These are phyloP conservation scores for Otolemur garnettii DNA, from an alignment of 2,113 vertebrate genomes.

Conservation along the genomic window DNA sequence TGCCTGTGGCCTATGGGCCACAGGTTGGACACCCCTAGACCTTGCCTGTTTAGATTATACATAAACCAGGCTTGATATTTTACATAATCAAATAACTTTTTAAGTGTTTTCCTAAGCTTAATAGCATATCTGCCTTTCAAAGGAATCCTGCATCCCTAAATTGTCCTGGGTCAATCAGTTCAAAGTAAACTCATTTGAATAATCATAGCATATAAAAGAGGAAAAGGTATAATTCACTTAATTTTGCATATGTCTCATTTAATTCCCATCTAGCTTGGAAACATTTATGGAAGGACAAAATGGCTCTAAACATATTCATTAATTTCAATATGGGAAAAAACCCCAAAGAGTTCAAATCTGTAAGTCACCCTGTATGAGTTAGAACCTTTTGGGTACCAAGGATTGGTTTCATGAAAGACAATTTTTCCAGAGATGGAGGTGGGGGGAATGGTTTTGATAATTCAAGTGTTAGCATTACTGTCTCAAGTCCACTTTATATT, in stretches of 20 bases:
- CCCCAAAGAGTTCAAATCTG: background rate
- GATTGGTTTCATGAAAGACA: too few relatives aligned
- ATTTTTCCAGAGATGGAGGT: too few relatives aligned
- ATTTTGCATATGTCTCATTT: constrained; percentile 1
- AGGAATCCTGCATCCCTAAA: background rate
- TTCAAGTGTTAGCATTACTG: too few relatives aligned
- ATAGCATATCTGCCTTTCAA: background rate
- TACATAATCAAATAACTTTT: background rate
- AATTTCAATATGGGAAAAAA: background rate
- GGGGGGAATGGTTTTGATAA: too few relatives aligned
- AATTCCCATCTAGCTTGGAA: constrained; percentile 15
- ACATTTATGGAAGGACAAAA: background rate
- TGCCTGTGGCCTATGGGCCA: too few relatives aligned
- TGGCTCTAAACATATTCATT: background rate
- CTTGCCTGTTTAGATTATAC: background rate
- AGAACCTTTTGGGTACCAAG: background rate
- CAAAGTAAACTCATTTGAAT: background rate
- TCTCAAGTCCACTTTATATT: too few relatives aligned
- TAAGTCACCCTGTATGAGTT: background rate
- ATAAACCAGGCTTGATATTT: background rate
- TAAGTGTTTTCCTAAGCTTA: background rate
- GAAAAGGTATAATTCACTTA: background rate
- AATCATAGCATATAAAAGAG: background rate
- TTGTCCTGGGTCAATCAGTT: constrained; percentile 7
- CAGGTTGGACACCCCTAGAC: background rate